Evolutionary conservation across 2,888 invertebrate species (phyloP).

Genomic region (Tetragonisca angustula): DNA sequence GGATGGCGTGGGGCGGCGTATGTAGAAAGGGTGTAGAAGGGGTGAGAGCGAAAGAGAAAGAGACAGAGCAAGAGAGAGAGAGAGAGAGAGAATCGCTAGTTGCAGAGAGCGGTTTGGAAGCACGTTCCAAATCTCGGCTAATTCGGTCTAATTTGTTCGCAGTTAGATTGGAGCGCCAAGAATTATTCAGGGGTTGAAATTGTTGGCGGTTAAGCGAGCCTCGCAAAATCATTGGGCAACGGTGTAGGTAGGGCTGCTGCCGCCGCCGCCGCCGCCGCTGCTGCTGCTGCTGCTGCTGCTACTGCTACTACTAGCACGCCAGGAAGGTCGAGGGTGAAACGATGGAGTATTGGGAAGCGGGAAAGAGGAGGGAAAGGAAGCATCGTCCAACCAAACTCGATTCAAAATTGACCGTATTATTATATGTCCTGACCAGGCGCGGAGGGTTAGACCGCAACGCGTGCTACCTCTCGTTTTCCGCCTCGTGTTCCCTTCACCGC

Average conservation of each 20-base stretch:
- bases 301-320: slow-evolving; percentile 18
- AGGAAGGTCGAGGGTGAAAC: slow-evolving; percentile 50
- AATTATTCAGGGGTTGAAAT: slow-evolving; percentile 82
- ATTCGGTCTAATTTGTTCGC: slow-evolving; percentile 82
- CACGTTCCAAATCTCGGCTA: slow-evolving; percentile 78
- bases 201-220: slow-evolving; percentile 81
- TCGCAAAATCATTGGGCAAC: slow-evolving; percentile 73
- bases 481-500: slow-evolving; percentile 41
- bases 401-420: slow-evolving; percentile 82
- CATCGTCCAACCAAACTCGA: slow-evolving; percentile 76
- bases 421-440: slow-evolving; percentile 74
- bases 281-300: neutral
- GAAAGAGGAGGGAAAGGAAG: slow-evolving; percentile 53
- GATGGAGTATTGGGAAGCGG: slow-evolving; percentile 51
- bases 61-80: neutral
- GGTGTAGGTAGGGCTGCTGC: slow-evolving; percentile 61
- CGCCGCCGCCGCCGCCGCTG: neutral
- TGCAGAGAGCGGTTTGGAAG: slow-evolving; percentile 62
- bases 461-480: slow-evolving; percentile 60
- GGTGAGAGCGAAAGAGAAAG: neutral
- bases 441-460: slow-evolving; percentile 70
- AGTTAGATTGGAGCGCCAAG: slow-evolving; percentile 82
- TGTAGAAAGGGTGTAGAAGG: slow-evolving; percentile 6
- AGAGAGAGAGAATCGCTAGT: slow-evolving; percentile 33
- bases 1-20: neutral